Evolutionary conservation across 2,113 vertebrate species (phyloP).

Genomic region (Colistium nudipinnis): DNA sequence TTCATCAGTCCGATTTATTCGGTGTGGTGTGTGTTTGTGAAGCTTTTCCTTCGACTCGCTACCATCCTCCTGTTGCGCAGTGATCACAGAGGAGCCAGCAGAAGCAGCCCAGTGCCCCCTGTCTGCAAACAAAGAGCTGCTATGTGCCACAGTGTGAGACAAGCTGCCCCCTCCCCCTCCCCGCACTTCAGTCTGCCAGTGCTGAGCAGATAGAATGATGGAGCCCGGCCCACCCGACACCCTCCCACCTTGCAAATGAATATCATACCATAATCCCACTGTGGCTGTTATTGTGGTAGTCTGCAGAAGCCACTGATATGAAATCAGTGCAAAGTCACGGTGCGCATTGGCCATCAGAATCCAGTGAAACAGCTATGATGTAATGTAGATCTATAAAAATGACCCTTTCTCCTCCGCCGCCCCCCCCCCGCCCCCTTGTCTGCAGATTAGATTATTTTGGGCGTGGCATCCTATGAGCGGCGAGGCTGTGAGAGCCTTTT

Average conservation of each 20-base stretch:
- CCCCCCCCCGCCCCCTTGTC: neutral
- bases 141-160: slow-evolving; percentile 38
- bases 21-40: slow-evolving; percentile 26
- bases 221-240: slow-evolving; percentile 15
- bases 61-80: slow-evolving; percentile 13
- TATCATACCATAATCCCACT: slow-evolving; percentile 67
- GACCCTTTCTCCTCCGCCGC: neutral
- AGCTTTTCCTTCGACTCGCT: slow-evolving; percentile 15
- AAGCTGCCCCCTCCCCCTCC: neutral
- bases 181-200: slow-evolving; percentile 26
- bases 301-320: neutral
- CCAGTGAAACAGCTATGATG: slow-evolving; percentile 28
- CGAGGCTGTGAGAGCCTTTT: slow-evolving; percentile 17
- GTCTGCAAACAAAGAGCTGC: slow-evolving; percentile 64
- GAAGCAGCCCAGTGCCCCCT: slow-evolving; percentile 43
- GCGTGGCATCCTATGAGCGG: slow-evolving; percentile 16
- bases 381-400: slow-evolving; percentile 8
- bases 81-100: slow-evolving; percentile 16
- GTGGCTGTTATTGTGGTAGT: neutral
- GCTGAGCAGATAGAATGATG: slow-evolving; percentile 42
- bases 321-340: neutral
- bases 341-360: neutral
- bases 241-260: slow-evolving; percentile 59
- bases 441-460: slow-evolving; percentile 24
- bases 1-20: slow-evolving; percentile 43